These are phyloP conservation scores for Anguilla marmorata DNA, from an alignment of 2,797 vertebrate genomes.

Conservation along the genomic window DNA sequence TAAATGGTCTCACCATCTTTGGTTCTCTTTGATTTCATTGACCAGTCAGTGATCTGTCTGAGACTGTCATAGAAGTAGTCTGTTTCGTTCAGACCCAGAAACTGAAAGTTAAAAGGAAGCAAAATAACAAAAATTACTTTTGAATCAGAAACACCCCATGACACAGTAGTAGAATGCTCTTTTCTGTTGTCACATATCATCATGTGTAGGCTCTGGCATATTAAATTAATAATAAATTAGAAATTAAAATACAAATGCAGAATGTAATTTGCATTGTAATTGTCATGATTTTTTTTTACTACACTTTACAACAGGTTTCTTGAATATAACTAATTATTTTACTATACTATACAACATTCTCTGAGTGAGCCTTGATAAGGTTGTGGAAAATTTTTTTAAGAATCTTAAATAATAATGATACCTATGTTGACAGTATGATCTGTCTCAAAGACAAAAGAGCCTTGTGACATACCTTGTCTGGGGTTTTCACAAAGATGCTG, in stretches of 20 bases:
- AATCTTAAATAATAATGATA: conserved; percentile 10
- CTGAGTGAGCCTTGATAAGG: background rate
- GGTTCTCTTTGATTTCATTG: conserved; percentile 76
- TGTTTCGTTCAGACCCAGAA: conserved; percentile 80
- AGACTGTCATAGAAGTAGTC: conserved; percentile 93
- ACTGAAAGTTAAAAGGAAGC: conserved; percentile 61
- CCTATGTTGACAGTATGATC: background rate
- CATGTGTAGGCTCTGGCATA: background rate
- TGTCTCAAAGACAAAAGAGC: background rate
- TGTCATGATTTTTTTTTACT: background rate
- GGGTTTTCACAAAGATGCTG: conserved; percentile 87
- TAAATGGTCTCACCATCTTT: conserved; percentile 76
- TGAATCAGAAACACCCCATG: background rate
- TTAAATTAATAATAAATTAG: background rate
- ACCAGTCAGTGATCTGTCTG: conserved; percentile 74
- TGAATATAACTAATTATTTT: too few species aligned
- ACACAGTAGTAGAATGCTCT: background rate
- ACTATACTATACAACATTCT: background rate
- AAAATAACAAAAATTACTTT: background rate
- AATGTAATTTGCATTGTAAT: background rate
- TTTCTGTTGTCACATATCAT: background rate
- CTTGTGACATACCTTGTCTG: conserved; percentile 75
- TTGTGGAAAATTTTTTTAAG: background rate
- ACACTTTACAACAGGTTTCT: background rate
- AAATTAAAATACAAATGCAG: background rate